Evolutionary conservation across 2,797 vertebrate genomes (phyloP), one percentile per base, ranked within the genome.

Genomic region (Sciaenops ocellatus): DNA sequence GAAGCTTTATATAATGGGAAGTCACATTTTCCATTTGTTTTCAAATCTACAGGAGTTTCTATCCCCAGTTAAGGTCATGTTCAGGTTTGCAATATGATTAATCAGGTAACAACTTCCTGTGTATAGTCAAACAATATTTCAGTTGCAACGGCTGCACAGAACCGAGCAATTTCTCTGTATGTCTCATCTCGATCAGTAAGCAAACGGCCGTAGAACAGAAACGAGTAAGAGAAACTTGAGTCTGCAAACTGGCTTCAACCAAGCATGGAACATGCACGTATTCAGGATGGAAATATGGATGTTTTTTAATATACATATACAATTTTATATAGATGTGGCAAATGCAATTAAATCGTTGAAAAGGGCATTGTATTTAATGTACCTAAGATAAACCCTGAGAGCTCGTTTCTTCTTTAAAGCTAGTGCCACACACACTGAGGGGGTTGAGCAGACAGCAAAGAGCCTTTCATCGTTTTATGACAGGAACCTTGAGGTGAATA

Each of bases 381-480:
- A 69, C 18, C 52, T 55, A 41, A 85, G 73, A 73, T 48, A 73
- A 85, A 82, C 52, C 71, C 73, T n/a, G 50, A 75, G 18, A 56
- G 78, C 76, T 66, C 51, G 66, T 70, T 69, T 72, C 59, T 59
- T 82, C 67, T 83, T 80, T 84, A 75, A 67, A 82, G 56, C 60
- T 62, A 68, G 73, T 87, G 73, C 75, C 78, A 76, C 79, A 73
- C n/a, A 64, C 57, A 47, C 7, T 60, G 3, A 38, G 59, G 78
- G 62, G 79, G 76, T 52, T 51, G 81, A 76, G 89, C 73, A 90
- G 87, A 85, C 76, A 63, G 87, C 87, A 88, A 80, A 92, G 78
- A 91, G 66, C 78, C 86, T 96, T 96, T 96, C 97, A 98, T 97
- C 95, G 96, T 95, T 97, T 99, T 98, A 98, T 96, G 97, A 96